phyloP scores from a whole-genome alignment of 2,888 invertebrate species.

The Lepeophtheirus nordmannii region DNA sequence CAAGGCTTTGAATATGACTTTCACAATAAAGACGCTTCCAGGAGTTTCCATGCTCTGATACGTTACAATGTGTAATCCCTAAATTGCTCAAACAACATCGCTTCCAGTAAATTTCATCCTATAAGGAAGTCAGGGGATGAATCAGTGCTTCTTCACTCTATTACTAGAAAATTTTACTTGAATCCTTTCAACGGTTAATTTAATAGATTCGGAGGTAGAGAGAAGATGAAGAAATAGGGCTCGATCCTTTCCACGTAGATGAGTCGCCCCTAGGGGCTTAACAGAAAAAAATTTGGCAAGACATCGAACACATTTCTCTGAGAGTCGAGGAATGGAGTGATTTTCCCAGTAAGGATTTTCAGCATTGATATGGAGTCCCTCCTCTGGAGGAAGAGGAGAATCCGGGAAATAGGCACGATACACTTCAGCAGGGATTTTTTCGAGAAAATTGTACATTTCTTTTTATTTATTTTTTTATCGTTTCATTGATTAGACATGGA shows the following conservation, averaged over 20 bases:
- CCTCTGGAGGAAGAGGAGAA: background rate
- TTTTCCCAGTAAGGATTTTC: constrained; percentile 19
- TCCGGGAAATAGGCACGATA: constrained; percentile 10
- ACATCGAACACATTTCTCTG: constrained; percentile 1
- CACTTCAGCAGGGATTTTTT: constrained; percentile 6
- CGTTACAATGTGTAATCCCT: background rate
- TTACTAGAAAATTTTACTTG: background rate
- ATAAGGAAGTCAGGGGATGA: background rate
- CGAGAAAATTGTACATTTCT: background rate
- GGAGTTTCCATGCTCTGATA: constrained; percentile 6
- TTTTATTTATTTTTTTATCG: background rate
- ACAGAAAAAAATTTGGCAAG: constrained; percentile 14
- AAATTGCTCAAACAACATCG: constrained; percentile 13
- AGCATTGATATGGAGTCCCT: background rate
- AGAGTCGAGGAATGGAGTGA: background rate
- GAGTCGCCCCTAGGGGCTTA: background rate
- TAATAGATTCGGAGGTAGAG: constrained; percentile 11
- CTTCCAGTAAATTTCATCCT: constrained; percentile 18
- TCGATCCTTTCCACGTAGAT: constrained; percentile 9
- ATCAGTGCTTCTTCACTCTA: too few relatives aligned
- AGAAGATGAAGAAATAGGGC: constrained; percentile 5
- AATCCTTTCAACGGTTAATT: constrained; percentile 15
- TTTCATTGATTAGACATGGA: background rate
- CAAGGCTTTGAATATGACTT: background rate
- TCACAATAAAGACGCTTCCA: constrained; percentile 5